Conservation (phyloP, 2,113 vertebrate genomes). For the Hirundichthys speculiger region DNA sequence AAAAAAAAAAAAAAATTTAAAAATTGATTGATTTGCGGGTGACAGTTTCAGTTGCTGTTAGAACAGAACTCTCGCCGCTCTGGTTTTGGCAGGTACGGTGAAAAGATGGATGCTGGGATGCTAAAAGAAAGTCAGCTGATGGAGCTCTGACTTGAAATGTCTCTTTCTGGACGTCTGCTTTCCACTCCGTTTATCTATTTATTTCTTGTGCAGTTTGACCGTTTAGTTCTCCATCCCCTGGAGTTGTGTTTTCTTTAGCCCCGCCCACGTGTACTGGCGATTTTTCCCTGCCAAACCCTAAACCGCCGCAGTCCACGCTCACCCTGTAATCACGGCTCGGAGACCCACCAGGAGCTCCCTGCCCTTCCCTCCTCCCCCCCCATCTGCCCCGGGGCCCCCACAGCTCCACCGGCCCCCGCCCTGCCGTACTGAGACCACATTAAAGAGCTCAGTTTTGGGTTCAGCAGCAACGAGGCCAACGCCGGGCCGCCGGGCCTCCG, state of each 20-base stretch:
- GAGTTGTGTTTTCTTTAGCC: conserved; percentile 48
- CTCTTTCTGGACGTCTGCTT: conserved; percentile 3
- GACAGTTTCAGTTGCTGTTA: background rate
- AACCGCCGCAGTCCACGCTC: conserved; percentile 35
- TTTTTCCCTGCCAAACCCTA: no score
- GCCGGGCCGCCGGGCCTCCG: background rate
- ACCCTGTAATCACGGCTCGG: conserved; percentile 64
- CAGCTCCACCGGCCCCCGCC: conserved; percentile 25
- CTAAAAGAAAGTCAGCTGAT: conserved; percentile 19
- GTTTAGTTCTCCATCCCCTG: conserved; percentile 24
- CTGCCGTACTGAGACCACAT: conserved; percentile 50
- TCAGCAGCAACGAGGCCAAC: conserved; percentile 24
- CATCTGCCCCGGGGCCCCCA: conserved; percentile 28
- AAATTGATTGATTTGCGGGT: no score
- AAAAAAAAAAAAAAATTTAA: no score
- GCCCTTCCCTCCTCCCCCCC: conserved; percentile 12
- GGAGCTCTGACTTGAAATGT: conserved; percentile 14
- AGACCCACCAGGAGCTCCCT: conserved; percentile 51
- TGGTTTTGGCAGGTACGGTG: background rate
- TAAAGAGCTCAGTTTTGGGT: conserved; percentile 27
- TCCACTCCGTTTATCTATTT: background rate
- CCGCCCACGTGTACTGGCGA: no score
- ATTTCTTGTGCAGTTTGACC: conserved; percentile 8
- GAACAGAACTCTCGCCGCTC: background rate
- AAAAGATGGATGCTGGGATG: background rate